Evolutionary conservation across 2,797 vertebrate genomes (phyloP), one percentile per base, ranked within the genome.

Genomic region (Micromesistius poutassou): DNA sequence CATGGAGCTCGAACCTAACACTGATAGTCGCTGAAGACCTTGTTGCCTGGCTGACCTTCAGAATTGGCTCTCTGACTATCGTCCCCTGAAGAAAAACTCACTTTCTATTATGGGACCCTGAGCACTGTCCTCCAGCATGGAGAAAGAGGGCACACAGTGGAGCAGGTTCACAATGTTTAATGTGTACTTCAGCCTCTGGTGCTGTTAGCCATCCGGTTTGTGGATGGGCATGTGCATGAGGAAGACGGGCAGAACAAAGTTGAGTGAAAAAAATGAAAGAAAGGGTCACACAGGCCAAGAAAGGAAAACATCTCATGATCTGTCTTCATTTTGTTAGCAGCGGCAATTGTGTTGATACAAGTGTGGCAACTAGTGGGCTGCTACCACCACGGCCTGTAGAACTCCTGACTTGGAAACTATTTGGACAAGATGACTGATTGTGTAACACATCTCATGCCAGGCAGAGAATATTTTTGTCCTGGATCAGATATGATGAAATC

Each of bases 11-110:
- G 55, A 78, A 84, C 79, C 87, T 83, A 89, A 91, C 89, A 89
- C 87, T 90, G 92, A 93, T 90, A 92, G 88, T 78, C 81, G 82
- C 85, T 89, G 82, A 92, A 87, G 87, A 91, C 88, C 89, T 28
- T 86, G n/a, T 85, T 88, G 89, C 86, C 85, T 42, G 87, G 88
- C 87, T 93, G 92, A 91, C 92, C 91, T 90, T 91, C 81, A 89
- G 89, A 88, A 87, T 90, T 92, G 90, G 91, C 92, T 90, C 87
- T 71, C 73, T 85, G 85, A 81, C 77, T 80, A 30, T 35, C 71
- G 83, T 35, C 73, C 83, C 80, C 84, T 82, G 82, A 82, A 91
- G 85, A 78, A 94, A 93, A 86, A 93, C 86, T 91, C 78, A 78
- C 83, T 86, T 89, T 92, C 89, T 91, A 91, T 90, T 87, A 87